phyloP scores from a whole-genome alignment of 2,888 invertebrate species.

The Thereva nobilitata region DNA sequence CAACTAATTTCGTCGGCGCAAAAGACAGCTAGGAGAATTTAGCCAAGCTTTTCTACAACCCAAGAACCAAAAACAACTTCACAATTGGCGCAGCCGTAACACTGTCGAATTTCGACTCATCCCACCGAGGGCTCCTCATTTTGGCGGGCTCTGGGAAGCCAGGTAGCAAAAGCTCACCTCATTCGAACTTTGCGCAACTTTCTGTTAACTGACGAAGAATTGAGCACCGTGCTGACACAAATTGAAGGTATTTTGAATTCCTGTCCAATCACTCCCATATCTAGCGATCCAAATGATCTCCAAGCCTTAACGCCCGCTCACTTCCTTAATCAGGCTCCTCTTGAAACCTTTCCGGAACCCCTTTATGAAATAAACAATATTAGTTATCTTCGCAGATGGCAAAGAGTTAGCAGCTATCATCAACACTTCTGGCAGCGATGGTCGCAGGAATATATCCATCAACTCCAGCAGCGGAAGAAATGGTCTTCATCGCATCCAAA shows the following conservation, averaged over 20 bases:
- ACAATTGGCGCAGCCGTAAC: not conserved
- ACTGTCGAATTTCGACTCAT: conserved; percentile 1
- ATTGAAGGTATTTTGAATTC: conserved; percentile 38
- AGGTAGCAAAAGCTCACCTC: conserved; percentile 7
- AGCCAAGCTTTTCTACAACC: not conserved
- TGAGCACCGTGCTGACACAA: conserved; percentile 25
- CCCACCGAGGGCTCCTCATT: conserved; percentile 21
- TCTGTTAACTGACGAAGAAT: conserved; percentile 33
- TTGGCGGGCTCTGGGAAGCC: conserved; percentile 41
- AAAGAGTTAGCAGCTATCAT: too few relatives aligned
- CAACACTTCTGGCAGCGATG: too few relatives aligned
- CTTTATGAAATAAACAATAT: too few relatives aligned
- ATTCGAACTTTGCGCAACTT: not conserved
- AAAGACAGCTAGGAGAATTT: not conserved
- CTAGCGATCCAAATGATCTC: conserved; percentile 32
- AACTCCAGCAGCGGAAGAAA: not conserved
- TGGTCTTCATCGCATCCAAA: not conserved
- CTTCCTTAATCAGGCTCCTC: conserved; percentile 1
- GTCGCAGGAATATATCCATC: not conserved
- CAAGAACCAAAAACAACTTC: not conserved
- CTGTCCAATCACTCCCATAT: conserved; percentile 25
- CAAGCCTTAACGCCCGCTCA: conserved; percentile 39
- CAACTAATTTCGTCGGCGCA: conserved; percentile 42
- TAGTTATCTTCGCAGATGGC: too few relatives aligned
- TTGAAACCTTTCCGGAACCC: not conserved